These are phyloP conservation scores for Tautogolabrus adspersus DNA, from an alignment of 2,113 vertebrate species.

Conservation along the genomic window DNA sequence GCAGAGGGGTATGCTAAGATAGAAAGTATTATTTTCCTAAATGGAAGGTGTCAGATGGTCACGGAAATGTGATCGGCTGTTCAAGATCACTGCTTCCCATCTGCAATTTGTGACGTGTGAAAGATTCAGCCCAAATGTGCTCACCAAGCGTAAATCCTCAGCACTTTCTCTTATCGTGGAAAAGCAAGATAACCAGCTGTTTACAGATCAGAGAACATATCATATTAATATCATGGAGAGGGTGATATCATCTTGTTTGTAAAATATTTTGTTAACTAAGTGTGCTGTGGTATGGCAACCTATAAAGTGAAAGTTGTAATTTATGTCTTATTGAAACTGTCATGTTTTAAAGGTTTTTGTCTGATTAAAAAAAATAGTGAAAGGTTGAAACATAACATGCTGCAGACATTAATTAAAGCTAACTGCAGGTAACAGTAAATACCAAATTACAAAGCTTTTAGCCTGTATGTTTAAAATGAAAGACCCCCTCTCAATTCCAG, in stretches of 20 bases:
- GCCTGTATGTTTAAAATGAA: constrained; percentile 12
- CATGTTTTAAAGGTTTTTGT: constrained; percentile 50
- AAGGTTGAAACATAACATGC: constrained; percentile 15
- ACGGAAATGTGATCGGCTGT: constrained; percentile 99
- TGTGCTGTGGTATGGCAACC: constrained; percentile 80
- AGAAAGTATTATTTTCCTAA: constrained; percentile 99
- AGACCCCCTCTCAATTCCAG: neutral
- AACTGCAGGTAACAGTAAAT: constrained; percentile 46
- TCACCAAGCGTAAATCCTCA: constrained; percentile 99
- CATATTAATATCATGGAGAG: constrained; percentile 99
- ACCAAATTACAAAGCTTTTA: constrained; percentile 35
- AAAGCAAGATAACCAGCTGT: constrained; percentile 99
- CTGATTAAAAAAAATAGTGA: constrained; percentile 20
- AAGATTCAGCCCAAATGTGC: constrained; percentile 99
- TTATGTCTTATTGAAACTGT: constrained; percentile 65
- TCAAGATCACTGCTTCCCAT: constrained; percentile 99
- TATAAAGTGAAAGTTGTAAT: constrained; percentile 79
- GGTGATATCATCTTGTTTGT: constrained; percentile 88
- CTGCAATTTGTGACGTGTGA: constrained; percentile 99
- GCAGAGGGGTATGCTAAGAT: constrained; percentile 99
- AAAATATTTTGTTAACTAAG: constrained; percentile 88
- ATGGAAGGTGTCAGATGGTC: constrained; percentile 99
- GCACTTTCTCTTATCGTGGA: constrained; percentile 99
- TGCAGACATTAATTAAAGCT: constrained; percentile 28
- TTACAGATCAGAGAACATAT: constrained; percentile 99